phyloP scores from a whole-genome alignment of 2,797 vertebrate species.

The Lophotriccus pileatus region DNA sequence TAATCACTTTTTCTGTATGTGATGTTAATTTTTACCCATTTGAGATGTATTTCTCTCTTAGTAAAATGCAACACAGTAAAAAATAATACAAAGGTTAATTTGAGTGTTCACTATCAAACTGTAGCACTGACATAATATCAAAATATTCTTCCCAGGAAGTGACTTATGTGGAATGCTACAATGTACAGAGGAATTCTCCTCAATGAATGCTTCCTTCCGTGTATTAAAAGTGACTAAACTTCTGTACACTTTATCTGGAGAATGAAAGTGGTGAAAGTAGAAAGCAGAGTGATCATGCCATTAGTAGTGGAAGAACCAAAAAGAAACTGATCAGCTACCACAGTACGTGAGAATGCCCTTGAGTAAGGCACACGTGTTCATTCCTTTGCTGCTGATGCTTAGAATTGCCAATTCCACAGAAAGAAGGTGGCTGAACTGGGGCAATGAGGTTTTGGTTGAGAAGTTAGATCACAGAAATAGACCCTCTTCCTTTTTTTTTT shows the following conservation, averaged over 20 bases:
- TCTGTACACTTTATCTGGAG: neutral
- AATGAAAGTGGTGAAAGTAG: neutral
- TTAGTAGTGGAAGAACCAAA: neutral
- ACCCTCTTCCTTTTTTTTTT: neutral
- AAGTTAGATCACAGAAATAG: neutral
- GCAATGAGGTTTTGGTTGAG: neutral
- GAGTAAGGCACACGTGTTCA: neutral
- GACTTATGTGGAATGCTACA: neutral
- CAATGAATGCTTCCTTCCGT: neutral
- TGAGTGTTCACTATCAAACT: neutral
- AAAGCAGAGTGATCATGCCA: neutral
- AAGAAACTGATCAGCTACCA: neutral
- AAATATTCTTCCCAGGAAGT: neutral
- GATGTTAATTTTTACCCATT: neutral
- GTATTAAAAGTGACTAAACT: neutral
- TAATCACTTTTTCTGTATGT: neutral
- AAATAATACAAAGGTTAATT: neutral
- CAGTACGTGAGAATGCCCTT: neutral
- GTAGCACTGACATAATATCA: neutral
- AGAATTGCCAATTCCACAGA: neutral
- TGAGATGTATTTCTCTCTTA: neutral
- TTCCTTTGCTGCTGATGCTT: neutral
- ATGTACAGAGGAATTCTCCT: neutral
- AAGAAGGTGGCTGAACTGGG: neutral
- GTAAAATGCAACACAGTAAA: neutral